Conservation (phyloP, 2,888 invertebrate genomes). For the Gibbula magus region DNA sequence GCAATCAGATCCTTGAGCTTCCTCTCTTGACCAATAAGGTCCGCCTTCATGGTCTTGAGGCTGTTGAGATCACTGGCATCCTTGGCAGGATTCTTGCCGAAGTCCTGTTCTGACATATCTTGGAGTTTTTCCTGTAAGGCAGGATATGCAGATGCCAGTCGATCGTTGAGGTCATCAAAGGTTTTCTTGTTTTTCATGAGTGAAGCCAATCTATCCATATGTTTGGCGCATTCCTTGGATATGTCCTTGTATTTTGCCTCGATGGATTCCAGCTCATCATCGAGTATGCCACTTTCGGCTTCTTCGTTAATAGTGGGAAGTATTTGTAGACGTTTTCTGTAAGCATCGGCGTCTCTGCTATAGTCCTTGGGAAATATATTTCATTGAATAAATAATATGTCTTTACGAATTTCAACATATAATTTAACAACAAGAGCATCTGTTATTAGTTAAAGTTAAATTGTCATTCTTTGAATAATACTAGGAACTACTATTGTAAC, state of each 20-base stretch:
- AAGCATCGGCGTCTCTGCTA: conserved; percentile 65
- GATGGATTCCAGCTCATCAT: conserved; percentile 66
- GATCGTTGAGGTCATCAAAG: conserved; percentile 64
- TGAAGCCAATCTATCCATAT: conserved; percentile 60
- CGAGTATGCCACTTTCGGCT: conserved; percentile 59
- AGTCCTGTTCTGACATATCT: conserved; percentile 50
- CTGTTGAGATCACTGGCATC: conserved; percentile 54
- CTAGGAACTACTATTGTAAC: no score
- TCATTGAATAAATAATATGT: no score
- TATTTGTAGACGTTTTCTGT: conserved; percentile 63
- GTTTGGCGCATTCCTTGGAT: conserved; percentile 62
- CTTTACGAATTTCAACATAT: no score
- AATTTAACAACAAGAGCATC: no score
- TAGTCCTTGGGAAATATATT: conserved; percentile 55
- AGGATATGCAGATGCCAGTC: conserved; percentile 58
- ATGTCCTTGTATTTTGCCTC: conserved; percentile 67
- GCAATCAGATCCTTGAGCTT: conserved; percentile 63
- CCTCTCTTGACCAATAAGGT: conserved; percentile 69
- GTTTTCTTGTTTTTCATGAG: conserved; percentile 63
- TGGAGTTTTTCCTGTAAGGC: conserved; percentile 59
- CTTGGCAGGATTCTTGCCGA: conserved; percentile 56
- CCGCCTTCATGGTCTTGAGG: conserved; percentile 66
- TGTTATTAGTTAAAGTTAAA: no score
- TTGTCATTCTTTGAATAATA: no score
- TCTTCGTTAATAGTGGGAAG: conserved; percentile 66